Percentiles rank a stretch among this genome's conserved stretches.
These are phyloP conservation scores for Ramazzottius varieornatus DNA, from an alignment of 2,888 invertebrate genomes.

Conservation along the genomic window DNA sequence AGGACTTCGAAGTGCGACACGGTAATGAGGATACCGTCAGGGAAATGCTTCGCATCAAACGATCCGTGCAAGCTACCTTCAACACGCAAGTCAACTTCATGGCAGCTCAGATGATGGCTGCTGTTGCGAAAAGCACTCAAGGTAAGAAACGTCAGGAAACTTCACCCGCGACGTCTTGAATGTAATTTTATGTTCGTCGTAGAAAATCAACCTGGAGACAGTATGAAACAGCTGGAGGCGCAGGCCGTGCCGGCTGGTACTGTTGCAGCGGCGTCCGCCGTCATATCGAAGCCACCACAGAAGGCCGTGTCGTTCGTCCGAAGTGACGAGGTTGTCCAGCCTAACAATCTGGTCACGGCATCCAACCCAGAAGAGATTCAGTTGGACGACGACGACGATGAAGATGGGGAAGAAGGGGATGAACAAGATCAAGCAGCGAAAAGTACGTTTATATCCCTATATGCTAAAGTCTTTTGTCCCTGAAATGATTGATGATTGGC, in stretches of 20 bases:
- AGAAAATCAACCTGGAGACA: constrained; percentile 49
- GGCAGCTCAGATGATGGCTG: constrained; percentile 84
- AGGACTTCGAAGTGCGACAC: constrained; percentile 92
- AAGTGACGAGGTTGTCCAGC: constrained; percentile 19
- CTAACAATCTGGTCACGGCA: constrained; percentile 8
- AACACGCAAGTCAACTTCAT: constrained; percentile 93
- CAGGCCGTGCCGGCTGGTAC: constrained; percentile 30
- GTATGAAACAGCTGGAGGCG: constrained; percentile 62
- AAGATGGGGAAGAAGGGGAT: constrained; percentile 19
- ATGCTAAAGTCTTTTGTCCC: constrained; percentile 7
- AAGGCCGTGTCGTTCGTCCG: constrained; percentile 23
- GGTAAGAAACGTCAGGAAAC: constrained; percentile 21
- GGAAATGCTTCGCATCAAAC: constrained; percentile 88
- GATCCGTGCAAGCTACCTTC: constrained; percentile 87
- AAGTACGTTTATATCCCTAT: no score
- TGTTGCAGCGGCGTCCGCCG: constrained; percentile 12
- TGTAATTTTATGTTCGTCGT: constrained; percentile 33
- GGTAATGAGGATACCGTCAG: constrained; percentile 98
- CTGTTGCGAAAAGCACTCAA: constrained; percentile 22
- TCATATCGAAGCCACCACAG: constrained; percentile 7
- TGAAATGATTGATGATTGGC: neutral
- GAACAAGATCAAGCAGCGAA: no score
- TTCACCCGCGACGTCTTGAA: neutral
- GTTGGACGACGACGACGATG: constrained; percentile 18
- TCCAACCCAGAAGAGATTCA: constrained; percentile 24